Percentiles rank a stretch among this genome's conserved stretches.
These are phyloP conservation scores for Drosophila kepulauana DNA, from an alignment of 1,140 invertebrate genomes.

Conservation along the genomic window DNA sequence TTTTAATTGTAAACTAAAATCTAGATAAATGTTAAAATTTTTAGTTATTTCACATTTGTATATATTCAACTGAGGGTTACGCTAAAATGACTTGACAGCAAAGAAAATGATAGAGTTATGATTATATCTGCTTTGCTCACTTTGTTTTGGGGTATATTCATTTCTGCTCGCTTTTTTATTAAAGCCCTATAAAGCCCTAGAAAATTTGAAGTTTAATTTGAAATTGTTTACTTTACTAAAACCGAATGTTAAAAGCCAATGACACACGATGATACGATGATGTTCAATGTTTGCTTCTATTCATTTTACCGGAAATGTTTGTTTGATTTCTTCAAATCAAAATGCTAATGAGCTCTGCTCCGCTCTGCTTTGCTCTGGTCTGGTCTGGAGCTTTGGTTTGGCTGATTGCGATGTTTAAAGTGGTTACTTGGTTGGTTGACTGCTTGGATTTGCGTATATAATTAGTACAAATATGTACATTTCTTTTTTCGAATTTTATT, in stretches of 20 bases:
- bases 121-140: neutral
- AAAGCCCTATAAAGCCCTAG: too few relatives aligned
- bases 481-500: slow-evolving; percentile 1
- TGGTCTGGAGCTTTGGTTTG: slow-evolving; percentile 17
- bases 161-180: too few relatives aligned
- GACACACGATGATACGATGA: slow-evolving; percentile 35
- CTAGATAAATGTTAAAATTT: slow-evolving; percentile 50
- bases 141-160: neutral
- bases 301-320: slow-evolving; percentile 66
- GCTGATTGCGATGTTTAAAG: slow-evolving; percentile 55
- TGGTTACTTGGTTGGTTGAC: slow-evolving; percentile 27
- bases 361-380: slow-evolving; percentile 4
- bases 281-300: slow-evolving; percentile 61
- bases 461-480: slow-evolving; percentile 59
- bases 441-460: slow-evolving; percentile 31
- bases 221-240: too few relatives aligned
- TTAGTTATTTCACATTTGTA: slow-evolving; percentile 61
- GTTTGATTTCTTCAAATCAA: slow-evolving; percentile 66
- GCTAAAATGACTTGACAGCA: slow-evolving; percentile 41
- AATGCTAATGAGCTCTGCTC: slow-evolving; percentile 66
- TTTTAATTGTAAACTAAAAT: slow-evolving; percentile 51
- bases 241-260: slow-evolving; percentile 42
- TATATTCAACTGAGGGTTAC: slow-evolving; percentile 48
- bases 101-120: neutral
- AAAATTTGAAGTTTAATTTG: too few relatives aligned